Base-by-base conservation (phyloP, 2,797 vertebrate genomes). In the Chelmon rostratus region DNA sequence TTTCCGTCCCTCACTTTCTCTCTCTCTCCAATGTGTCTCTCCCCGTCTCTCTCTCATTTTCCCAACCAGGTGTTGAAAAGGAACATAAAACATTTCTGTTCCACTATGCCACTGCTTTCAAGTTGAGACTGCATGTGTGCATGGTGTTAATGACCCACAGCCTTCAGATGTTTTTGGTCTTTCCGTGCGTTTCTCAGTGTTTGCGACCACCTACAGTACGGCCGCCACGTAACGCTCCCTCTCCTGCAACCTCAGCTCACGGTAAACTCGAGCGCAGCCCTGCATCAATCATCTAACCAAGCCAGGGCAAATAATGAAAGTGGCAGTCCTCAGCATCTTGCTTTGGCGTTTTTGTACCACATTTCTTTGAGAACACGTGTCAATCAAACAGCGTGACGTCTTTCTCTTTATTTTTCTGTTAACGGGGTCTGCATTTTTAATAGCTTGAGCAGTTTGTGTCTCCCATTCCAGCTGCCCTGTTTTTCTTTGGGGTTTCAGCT, bases 171-270 rank as follows among this genome's bases (percentile, higher is more conserved):
- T 31, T 68, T 91, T 86, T 78, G 80, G 90, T 88, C 85, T 89
- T 82, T 84, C 74, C 13, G 62, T 70, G 70, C 46, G 84, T 79
- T 81, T 72, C 78, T 61, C 76, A 0, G 50, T 84, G 86, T 90
- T 92, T 87, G 78, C 78, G 92, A 92, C 93, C 93, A 94, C 93
- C 93, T 90, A 92, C 88, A 71, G 73, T 10, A 85, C 33, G 6
- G n/a, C 66, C 7, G 52, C 75, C 61, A 74, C 70, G 69, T 84
- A 76, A 86, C 13, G 54, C 84, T 63, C 50, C 56, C 53, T 74
- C 59, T 76, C 71, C 28, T 57, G 54, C 82, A 77, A 49, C 58
- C 59, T 79, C 78, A 64, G 67, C 57, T 77, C 38, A 53, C 19
- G 37, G 78, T 83, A 68, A 81, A 79, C 64, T 74, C 47, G 56